Percentiles rank a stretch among this genome's conserved stretches.
Evolutionary conservation across 1,140 invertebrate species (phyloP).

Genomic region (Neomicropteryx cornuta): DNA sequence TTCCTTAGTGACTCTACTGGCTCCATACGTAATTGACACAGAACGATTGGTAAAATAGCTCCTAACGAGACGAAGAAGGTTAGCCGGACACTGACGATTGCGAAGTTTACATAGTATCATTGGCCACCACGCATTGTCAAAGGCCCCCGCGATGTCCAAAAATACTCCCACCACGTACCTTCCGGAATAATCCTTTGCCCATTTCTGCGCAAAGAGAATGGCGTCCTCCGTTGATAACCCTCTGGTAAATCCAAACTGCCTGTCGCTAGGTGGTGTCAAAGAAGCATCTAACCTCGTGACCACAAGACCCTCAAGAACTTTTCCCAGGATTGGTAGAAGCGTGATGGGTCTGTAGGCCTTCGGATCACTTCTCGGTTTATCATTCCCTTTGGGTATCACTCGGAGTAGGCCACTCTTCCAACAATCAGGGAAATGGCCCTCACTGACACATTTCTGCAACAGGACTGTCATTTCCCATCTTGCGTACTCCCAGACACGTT

Average conservation of each 20-base stretch:
- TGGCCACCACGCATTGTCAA: conserved; percentile 30
- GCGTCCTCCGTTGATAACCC: conserved; percentile 26
- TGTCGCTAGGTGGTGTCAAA: conserved; percentile 10
- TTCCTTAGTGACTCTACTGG: conserved; percentile 7
- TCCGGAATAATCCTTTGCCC: not conserved
- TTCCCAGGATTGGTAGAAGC: conserved; percentile 25
- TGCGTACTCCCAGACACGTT: conserved; percentile 7
- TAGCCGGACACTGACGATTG: conserved; percentile 11
- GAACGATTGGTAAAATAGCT: conserved; percentile 21
- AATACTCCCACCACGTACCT: conserved; percentile 21
- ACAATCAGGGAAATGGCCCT: conserved; percentile 19
- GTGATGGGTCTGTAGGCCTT: conserved; percentile 29
- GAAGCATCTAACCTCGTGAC: conserved; percentile 11
- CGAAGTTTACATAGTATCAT: conserved; percentile 17
- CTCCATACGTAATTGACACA: conserved; percentile 12
- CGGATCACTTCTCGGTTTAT: conserved; percentile 20
- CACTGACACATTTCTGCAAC: conserved; percentile 15
- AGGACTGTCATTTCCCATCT: conserved; percentile 9
- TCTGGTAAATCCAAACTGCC: conserved; percentile 23
- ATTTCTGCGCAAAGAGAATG: conserved; percentile 10
- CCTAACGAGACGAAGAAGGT: conserved; percentile 17
- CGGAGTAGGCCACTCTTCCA: conserved; percentile 27
- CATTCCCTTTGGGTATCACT: conserved; percentile 21
- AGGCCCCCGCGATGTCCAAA: conserved; percentile 35
- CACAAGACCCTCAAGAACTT: conserved; percentile 26